Conservation (phyloP, 2,113 vertebrate genomes). For the Crotophaga sulcirostris region DNA sequence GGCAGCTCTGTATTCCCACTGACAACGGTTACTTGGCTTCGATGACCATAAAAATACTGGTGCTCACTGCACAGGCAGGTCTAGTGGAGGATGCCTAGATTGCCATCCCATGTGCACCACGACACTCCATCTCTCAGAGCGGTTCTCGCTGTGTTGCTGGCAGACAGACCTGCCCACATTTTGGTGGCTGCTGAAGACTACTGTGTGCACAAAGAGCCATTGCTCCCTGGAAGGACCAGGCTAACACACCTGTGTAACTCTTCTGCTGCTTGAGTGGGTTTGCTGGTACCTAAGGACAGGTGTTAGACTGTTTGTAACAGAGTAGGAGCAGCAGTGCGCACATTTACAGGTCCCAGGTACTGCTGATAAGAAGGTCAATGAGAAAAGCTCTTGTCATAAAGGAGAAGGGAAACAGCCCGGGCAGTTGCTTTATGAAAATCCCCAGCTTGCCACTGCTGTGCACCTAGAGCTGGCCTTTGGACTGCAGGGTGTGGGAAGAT, state of each 20-base stretch:
- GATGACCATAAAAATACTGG: rapidly evolving
- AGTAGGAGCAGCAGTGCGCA: background rate
- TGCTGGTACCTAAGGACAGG: background rate
- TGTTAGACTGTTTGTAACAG: background rate
- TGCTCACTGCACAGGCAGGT: background rate
- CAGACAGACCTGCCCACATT: background rate
- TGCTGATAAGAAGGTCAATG: background rate
- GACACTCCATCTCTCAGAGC: rapidly evolving
- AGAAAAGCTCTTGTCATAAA: background rate
- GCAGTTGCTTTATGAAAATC: background rate
- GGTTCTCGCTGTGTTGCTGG: background rate
- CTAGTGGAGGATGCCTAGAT: background rate
- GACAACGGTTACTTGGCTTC: background rate
- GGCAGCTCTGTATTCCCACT: background rate
- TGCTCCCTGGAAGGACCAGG: background rate
- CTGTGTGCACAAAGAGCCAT: background rate
- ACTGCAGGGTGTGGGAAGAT: background rate
- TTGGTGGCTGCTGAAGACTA: background rate
- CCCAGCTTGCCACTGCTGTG: rapidly evolving
- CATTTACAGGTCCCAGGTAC: background rate
- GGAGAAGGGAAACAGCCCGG: background rate
- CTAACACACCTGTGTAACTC: rapidly evolving
- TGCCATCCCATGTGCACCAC: background rate
- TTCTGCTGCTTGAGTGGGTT: background rate
- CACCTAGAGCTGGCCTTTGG: background rate